Base-by-base conservation (phyloP, 2,113 vertebrate genomes). In the Chauna torquata region DNA sequence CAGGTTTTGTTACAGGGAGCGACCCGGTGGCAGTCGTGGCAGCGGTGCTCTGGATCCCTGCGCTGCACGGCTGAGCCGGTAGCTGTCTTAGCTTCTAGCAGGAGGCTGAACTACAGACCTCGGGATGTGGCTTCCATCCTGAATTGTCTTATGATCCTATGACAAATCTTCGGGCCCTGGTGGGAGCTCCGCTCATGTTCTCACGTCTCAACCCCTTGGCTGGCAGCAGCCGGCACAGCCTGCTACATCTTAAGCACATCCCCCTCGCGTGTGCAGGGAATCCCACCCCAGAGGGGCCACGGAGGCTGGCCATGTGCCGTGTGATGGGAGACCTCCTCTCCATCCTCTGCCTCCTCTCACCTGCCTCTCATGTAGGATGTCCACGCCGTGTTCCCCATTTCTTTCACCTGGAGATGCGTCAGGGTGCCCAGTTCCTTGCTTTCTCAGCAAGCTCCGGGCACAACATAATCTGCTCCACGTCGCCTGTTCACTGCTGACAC, bases 21-120 rank as follows among this genome's bases (percentile, higher is more conserved):
- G 58, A 36, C 47, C 24, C 12, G 59, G 6, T 8, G 18, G 3
- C 12, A 3, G 36, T 4, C 0, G 5, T 8, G 8, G 70, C 0
- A 11, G n/a, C 1, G 28, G 27, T 32, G 50, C 52, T 24, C 16
- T 38, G 59, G 59, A 66, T 19, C 8, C 75, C 52, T 23, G 59
- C 1, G 4, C 44, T 32, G 77, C 19, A 13, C n/a, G 24, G 38
- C 30, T 25, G 57, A 44, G 44, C 70, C 59, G 32, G 28, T 3
- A 9, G 30, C 36, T 77, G 55, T 23, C 32, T 17, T 3, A 9
- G 17, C 16, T 49, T 55, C 66, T n/a, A 59, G 47, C 59, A 55
- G 34, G 38, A 61, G n/a, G 47, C 30, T 68, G 61, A 61, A 27
- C 36, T 18, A 22, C 49, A 50, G n/a, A 44, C 36, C n/a, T 47